phyloP scores from a whole-genome alignment of 2,888 invertebrate genomes.

The Lochmaea crataegi region DNA sequence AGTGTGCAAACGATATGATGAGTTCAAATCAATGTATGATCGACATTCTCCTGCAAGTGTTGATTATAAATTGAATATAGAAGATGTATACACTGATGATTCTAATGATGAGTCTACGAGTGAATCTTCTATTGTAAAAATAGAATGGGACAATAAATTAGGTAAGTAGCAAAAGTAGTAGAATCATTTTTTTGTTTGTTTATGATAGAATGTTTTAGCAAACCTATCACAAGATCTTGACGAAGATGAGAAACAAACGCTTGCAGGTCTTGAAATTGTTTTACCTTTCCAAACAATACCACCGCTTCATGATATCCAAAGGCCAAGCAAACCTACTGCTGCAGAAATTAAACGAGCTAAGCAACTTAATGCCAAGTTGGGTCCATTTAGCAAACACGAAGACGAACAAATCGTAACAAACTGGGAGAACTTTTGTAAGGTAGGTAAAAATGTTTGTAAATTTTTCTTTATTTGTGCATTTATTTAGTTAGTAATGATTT shows the following conservation, averaged over 20 bases:
- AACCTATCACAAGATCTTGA: not conserved
- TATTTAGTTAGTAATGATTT: no score
- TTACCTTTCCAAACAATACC: constrained; percentile 30
- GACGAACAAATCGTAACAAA: constrained; percentile 43
- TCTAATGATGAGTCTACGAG: no score
- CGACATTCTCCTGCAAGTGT: no score
- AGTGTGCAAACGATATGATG: not conserved
- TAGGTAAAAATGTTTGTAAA: constrained; percentile 28
- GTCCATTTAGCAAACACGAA: constrained; percentile 43
- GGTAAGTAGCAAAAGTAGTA: no score
- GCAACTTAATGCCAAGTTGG: constrained; percentile 23
- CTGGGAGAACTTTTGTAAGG: constrained; percentile 45
- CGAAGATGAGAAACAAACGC: not conserved
- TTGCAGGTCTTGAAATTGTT: constrained; percentile 12
- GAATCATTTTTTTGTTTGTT: no score
- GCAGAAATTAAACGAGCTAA: constrained; percentile 3
- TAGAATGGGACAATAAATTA: no score
- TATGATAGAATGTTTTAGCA: not conserved
- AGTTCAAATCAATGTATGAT: not conserved
- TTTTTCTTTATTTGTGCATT: not conserved
- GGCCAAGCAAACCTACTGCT: constrained; percentile 23
- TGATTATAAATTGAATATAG: no score
- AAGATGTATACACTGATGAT: no score
- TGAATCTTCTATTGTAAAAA: no score
- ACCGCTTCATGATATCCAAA: constrained; percentile 21